phyloP scores from a whole-genome alignment of 2,888 invertebrate species.

The Chymomyza procnemis region DNA sequence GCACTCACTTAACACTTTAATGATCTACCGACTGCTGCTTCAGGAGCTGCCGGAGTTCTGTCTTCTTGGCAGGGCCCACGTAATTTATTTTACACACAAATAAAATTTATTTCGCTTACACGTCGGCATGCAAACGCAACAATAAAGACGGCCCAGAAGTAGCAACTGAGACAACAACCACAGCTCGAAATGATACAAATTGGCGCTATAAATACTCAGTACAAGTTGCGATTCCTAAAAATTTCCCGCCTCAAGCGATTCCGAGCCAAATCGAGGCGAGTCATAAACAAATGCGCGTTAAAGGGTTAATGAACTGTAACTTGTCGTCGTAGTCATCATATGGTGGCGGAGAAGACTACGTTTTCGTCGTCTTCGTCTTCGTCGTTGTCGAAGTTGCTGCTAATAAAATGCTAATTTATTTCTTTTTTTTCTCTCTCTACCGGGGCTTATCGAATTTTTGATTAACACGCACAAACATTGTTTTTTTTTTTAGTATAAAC shows the following conservation, averaged over 20 bases:
- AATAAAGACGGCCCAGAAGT: neutral
- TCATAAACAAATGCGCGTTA: neutral
- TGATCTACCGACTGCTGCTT: conserved; percentile 43
- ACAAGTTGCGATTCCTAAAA: neutral
- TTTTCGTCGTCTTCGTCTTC: conserved; percentile 15
- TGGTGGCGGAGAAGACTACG: conserved; percentile 30
- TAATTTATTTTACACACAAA: conserved; percentile 63
- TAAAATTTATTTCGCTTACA: conserved; percentile 66
- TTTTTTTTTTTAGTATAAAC: too few species aligned
- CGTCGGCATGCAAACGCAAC: conserved; percentile 50
- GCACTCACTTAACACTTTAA: conserved; percentile 55
- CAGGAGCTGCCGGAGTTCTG: conserved; percentile 9
- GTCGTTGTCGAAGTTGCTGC: conserved; percentile 20
- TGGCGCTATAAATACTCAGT: conserved; percentile 62
- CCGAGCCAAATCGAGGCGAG: neutral
- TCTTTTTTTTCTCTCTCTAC: neutral
- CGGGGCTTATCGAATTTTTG: conserved; percentile 33
- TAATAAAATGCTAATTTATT: conserved; percentile 62
- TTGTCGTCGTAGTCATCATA: conserved; percentile 6
- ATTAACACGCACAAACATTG: conserved; percentile 23
- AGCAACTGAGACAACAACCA: conserved; percentile 17
- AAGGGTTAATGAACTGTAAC: conserved; percentile 55
- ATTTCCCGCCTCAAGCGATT: neutral
- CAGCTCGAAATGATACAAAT: conserved; percentile 52
- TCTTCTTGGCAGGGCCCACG: conserved; percentile 12